A percentile compares a stretch with the other conserved stretches of the same genome.
Conservation (phyloP, 2,113 vertebrate species). For the Paramormyrops kingsleyae region DNA sequence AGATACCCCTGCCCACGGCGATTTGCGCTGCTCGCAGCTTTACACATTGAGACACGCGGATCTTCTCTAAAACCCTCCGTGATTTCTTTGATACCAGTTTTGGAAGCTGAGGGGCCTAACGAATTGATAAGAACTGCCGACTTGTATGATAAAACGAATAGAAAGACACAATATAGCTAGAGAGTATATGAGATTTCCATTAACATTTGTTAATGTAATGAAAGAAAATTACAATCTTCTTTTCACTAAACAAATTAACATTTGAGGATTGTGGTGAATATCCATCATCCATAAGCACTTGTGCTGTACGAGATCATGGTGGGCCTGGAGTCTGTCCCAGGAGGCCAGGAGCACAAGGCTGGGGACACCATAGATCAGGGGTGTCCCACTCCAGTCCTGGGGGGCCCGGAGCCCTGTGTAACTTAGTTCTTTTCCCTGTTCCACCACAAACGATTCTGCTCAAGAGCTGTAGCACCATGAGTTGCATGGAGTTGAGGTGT, state of each 20-base stretch:
- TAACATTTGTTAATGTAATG: not conserved
- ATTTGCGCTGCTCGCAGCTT: not conserved
- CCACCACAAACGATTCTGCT: too few species aligned
- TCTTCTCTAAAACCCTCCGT: not conserved
- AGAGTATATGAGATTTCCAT: not conserved
- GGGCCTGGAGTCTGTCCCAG: not conserved
- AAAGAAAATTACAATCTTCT: not conserved
- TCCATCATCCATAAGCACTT: not conserved
- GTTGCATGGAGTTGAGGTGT: too few species aligned
- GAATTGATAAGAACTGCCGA: not conserved
- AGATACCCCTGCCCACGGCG: not conserved
- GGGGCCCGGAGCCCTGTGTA: too few species aligned
- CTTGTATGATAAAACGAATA: not conserved
- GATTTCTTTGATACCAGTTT: not conserved
- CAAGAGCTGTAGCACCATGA: too few species aligned
- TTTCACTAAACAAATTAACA: not conserved
- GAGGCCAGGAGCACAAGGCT: not conserved
- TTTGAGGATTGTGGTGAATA: not conserved
- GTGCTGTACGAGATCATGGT: not conserved
- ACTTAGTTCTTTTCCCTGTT: too few species aligned
- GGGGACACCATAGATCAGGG: not conserved
- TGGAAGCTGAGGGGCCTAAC: not conserved
- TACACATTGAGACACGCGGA: not conserved
- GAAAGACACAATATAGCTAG: not conserved
- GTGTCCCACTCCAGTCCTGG: too few species aligned